These are phyloP conservation scores for Oithona nana DNA, from an alignment of 2,888 invertebrate species.

Conservation along the genomic window DNA sequence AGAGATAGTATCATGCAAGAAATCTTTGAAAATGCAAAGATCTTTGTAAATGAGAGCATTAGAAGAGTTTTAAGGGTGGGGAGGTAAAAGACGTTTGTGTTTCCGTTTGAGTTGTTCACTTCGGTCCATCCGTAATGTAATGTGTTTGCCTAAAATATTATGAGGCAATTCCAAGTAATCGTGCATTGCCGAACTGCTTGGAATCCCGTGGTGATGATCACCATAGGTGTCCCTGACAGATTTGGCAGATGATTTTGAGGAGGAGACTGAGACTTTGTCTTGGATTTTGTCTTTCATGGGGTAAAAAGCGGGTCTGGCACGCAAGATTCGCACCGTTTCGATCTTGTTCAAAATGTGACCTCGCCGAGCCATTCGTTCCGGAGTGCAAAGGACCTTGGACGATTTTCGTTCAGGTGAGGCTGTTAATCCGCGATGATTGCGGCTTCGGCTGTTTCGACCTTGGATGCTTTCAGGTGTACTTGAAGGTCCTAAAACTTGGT, in stretches of 20 bases:
- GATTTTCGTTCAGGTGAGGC: too few species aligned
- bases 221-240: too few species aligned
- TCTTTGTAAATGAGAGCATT: too few species aligned
- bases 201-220: too few species aligned
- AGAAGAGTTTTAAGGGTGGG: too few species aligned
- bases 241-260: neutral
- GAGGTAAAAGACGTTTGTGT: neutral
- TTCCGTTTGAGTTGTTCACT: neutral
- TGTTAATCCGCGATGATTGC: neutral
- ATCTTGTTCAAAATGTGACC: slow-evolving; percentile 9
- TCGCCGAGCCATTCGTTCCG: neutral
- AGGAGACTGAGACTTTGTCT: neutral
- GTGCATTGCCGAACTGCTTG: neutral
- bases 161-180: neutral
- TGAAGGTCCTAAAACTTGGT: too few species aligned
- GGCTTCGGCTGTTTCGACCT: neutral
- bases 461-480: neutral
- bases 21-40: too few species aligned
- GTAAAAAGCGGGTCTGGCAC: slow-evolving; percentile 7
- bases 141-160: neutral
- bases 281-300: slow-evolving; percentile 10
- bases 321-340: slow-evolving; percentile 11
- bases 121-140: neutral
- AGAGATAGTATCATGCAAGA: too few species aligned
- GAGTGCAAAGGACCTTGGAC: too few species aligned